Conservation (phyloP, 2,888 invertebrate species). For the Eulithis testata region DNA sequence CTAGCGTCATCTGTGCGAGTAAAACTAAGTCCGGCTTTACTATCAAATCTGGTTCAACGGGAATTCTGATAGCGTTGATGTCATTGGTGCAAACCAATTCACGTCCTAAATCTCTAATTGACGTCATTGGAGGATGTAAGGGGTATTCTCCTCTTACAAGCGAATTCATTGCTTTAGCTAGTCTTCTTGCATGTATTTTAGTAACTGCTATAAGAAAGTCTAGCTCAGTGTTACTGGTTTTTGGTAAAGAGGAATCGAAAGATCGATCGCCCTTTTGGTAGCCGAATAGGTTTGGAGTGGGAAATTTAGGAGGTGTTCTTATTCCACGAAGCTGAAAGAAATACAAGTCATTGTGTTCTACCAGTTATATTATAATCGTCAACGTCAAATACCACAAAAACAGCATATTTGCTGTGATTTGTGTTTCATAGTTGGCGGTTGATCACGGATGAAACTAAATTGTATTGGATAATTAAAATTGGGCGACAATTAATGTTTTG, state of each 20-base stretch:
- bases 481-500: no score
- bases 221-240: conserved; percentile 40
- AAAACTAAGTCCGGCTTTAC: conserved; percentile 60
- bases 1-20: conserved; percentile 70
- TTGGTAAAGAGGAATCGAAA: conserved; percentile 46
- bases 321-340: conserved; percentile 63
- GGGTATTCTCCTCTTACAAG: conserved; percentile 66
- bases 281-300: conserved; percentile 57
- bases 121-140: conserved; percentile 59
- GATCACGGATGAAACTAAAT: no score
- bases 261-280: conserved; percentile 58
- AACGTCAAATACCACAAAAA: no score
- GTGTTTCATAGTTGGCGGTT: not conserved
- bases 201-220: conserved; percentile 68
- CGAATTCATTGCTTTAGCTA: conserved; percentile 58
- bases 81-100: conserved; percentile 70
- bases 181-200: conserved; percentile 60
- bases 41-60: conserved; percentile 49
- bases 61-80: conserved; percentile 59
- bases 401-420: no score
- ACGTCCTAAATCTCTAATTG: conserved; percentile 46
- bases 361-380: no score
- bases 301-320: conserved; percentile 24
- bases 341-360: not conserved
- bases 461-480: no score